Percentiles rank a stretch among this genome's conserved stretches.
Conservation (phyloP, 1,140 invertebrate species). For the Xylocopa sonorina region DNA sequence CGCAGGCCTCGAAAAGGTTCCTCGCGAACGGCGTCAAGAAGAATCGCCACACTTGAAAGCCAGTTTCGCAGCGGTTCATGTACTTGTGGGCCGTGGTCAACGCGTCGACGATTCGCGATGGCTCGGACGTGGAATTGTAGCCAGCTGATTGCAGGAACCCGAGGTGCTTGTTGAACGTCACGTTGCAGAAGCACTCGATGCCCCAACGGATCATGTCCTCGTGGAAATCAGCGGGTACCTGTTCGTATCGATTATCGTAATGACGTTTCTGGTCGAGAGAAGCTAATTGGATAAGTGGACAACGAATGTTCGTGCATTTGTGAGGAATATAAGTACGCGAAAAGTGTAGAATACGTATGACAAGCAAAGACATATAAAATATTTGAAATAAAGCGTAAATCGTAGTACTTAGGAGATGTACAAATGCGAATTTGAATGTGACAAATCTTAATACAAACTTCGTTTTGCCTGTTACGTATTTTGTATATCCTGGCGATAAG, state of each 20-base stretch:
- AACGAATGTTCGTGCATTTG: no score
- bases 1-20: conserved; percentile 83
- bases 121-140: conserved; percentile 80
- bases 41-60: conserved; percentile 87
- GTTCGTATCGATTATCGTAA: not conserved
- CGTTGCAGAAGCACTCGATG: conserved; percentile 85
- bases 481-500: conserved; percentile 75
- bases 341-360: no score
- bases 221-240: conserved; percentile 82
- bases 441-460: conserved; percentile 68
- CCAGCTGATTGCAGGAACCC: conserved; percentile 81
- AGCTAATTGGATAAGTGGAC: no score
- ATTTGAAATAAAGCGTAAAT: no score
- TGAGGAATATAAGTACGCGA: no score
- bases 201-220: conserved; percentile 86
- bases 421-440: no score
- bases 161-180: conserved; percentile 84
- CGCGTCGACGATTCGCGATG: conserved; percentile 84
- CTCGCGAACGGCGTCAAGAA: conserved; percentile 84
- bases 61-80: conserved; percentile 85
- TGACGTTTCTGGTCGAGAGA: no score
- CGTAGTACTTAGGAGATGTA: no score
- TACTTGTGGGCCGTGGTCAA: conserved; percentile 84
- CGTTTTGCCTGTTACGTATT: conserved; percentile 84
- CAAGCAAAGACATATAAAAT: no score